Percentiles rank a stretch among this genome's conserved stretches.
Evolutionary conservation across 2,113 vertebrate species (phyloP).

Genomic region (Cebus imitator): DNA sequence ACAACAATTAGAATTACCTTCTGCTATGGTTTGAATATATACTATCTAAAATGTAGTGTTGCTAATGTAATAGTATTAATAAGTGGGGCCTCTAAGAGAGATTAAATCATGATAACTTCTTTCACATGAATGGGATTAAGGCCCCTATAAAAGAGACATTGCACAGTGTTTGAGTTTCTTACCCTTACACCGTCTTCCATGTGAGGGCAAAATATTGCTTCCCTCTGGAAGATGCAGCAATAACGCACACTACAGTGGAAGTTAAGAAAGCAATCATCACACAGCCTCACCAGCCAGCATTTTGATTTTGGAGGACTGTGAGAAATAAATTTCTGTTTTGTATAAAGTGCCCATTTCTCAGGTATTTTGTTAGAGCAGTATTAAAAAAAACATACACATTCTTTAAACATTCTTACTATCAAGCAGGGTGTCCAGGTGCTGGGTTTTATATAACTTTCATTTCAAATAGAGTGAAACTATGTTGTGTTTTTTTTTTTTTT

Average conservation of each 20-base stretch:
- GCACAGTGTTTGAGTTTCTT: neutral
- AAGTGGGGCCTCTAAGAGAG: neutral
- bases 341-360: neutral
- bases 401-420: neutral
- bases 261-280: neutral
- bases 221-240: neutral
- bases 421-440: neutral
- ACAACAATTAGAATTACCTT: neutral
- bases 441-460: neutral
- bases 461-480: neutral
- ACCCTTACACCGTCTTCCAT: too few relatives aligned
- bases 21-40: neutral
- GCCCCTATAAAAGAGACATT: neutral
- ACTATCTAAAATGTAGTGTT: neutral
- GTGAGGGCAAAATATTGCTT: neutral
- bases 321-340: neutral
- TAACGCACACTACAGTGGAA: neutral
- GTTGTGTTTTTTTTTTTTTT: neutral
- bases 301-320: neutral
- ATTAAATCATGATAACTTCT: neutral
- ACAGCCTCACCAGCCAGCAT: neutral
- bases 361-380: neutral
- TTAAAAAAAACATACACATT: neutral
- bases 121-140: neutral
- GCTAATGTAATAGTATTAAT: neutral